Evolutionary conservation across 2,797 vertebrate genomes (phyloP), one percentile per base, ranked within the genome.

Genomic region (Vipera ursinii): DNA sequence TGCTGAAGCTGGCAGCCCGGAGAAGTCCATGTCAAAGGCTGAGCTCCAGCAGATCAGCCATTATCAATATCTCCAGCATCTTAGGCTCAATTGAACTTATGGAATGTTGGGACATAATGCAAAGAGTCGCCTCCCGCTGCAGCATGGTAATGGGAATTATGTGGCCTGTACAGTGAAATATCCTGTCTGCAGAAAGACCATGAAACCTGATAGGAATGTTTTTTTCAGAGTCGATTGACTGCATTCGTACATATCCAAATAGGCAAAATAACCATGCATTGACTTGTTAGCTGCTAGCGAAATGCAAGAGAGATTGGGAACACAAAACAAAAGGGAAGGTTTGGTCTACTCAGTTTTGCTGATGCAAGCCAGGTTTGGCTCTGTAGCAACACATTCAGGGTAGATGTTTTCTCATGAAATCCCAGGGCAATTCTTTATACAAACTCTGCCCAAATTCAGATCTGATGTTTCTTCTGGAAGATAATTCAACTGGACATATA

Each of bases 31-130:
- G 17, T 8, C 32, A 78, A 44, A 17, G 69, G 6, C 17, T 78
- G 38, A 78, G 69, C 7, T 17, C 15, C 3, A 44, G 69, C 32
- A 78, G 44, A 44, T 32, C 69, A 44, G 69, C 69, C 69, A 10
- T 78, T 22, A 44, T 78, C 69, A 78, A 78, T 20, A 20, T 78
- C 15, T 78, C 69, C 38, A 78, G 69, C 32, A 22, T 38, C 32
- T 3, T 17, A 78, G 7, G 69, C 69, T 78, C 69, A 9, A 44
- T 78, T 38, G 69, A 78, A 78, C 32, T 78, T 22, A 22, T 78
- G 69, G 3, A 44, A 0, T 32, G 7, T 44, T 78, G 69, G 69
- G 32, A 78, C 1, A 78, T 3, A 9, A 0, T 22, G 0, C 9
- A 78, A 78, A 0, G 0, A 0, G 3, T 78, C 9, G 32, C 17